Conservation (phyloP, 2,888 invertebrate genomes). For the Formica aserva region DNA sequence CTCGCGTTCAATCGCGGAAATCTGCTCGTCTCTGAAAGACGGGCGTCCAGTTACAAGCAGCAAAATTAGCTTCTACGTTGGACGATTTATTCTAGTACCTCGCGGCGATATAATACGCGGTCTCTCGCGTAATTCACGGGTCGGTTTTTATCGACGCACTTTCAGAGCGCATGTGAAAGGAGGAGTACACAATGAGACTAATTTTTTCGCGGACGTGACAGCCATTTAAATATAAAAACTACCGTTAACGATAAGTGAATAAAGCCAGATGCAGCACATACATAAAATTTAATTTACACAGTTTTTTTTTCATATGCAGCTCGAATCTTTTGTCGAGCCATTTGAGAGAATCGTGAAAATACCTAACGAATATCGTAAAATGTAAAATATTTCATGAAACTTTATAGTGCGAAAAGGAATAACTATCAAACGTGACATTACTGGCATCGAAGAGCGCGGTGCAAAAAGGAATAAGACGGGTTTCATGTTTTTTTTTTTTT, state of each 20-base stretch:
- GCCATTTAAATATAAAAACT: slow-evolving; percentile 22
- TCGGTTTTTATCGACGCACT: slow-evolving; percentile 46
- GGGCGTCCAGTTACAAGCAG: slow-evolving; percentile 38
- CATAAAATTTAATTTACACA: neutral
- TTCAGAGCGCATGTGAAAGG: neutral
- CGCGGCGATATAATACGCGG: slow-evolving; percentile 12
- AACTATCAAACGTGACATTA: neutral
- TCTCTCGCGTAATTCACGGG: neutral
- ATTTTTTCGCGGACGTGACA: slow-evolving; percentile 6
- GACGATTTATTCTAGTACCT: slow-evolving; percentile 46
- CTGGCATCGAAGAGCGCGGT: neutral
- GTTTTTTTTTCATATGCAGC: neutral
- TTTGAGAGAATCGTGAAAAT: neutral
- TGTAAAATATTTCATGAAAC: slow-evolving; percentile 30
- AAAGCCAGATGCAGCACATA: neutral
- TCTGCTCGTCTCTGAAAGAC: slow-evolving; percentile 38
- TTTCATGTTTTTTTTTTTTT: slow-evolving; percentile 6
- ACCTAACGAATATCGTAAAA: neutral
- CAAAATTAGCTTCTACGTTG: slow-evolving; percentile 39
- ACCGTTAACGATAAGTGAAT: slow-evolving; percentile 28
- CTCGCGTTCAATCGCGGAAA: slow-evolving; percentile 43
- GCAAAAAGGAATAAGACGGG: neutral
- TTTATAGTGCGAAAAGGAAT: neutral
- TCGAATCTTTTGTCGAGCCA: neutral
- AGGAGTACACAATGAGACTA: neutral